Evolutionary conservation across 2,888 invertebrate genomes (phyloP).

Genomic region (Graphium colonna): DNA sequence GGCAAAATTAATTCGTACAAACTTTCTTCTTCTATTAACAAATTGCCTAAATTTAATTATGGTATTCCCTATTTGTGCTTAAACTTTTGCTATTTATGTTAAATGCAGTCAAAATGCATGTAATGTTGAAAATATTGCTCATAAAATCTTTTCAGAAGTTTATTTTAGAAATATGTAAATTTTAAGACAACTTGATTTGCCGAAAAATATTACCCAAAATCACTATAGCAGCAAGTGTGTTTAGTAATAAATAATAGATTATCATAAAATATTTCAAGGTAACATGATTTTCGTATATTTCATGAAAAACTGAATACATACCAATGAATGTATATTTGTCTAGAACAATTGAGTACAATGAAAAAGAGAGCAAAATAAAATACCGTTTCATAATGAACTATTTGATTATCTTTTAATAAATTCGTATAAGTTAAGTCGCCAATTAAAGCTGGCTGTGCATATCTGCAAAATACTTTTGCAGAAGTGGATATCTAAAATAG

Average conservation of each 20-base stretch:
- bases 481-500: too few relatives aligned
- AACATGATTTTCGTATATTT: constrained; percentile 14
- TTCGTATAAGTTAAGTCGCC: background rate
- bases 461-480: too few relatives aligned
- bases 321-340: too few relatives aligned
- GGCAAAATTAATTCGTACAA: too few relatives aligned
- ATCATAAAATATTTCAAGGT: background rate
- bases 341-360: too few relatives aligned
- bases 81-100: background rate
- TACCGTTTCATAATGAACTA: background rate
- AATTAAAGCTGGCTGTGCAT: background rate
- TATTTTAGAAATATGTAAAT: background rate
- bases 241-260: constrained; percentile 2
- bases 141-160: background rate
- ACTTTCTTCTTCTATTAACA: too few relatives aligned
- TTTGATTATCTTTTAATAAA: background rate
- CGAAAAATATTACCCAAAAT: too few relatives aligned
- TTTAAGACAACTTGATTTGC: background rate
- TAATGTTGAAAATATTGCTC: background rate
- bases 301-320: constrained; percentile 2
- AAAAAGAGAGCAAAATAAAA: background rate
- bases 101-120: background rate
- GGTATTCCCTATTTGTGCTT: too few relatives aligned
- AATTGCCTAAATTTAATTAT: too few relatives aligned
- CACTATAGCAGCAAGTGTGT: too few relatives aligned